phyloP scores from a whole-genome alignment of 2,888 invertebrate genomes.

The Phyto melanocephala region DNA sequence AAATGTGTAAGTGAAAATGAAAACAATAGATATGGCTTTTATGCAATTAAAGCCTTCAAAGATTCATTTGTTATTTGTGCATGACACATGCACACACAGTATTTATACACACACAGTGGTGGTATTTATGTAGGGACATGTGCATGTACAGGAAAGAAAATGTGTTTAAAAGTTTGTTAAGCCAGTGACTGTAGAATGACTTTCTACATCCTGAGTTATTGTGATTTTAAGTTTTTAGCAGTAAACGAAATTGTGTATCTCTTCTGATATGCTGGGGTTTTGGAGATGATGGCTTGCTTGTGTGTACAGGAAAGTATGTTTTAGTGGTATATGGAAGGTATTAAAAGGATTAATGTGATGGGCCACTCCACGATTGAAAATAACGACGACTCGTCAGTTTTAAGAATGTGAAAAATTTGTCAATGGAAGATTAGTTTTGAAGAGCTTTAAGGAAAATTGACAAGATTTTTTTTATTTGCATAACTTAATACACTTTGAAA shows the following conservation, averaged over 20 bases:
- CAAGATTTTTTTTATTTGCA: no score
- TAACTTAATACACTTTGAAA: no score
- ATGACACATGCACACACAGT: background rate
- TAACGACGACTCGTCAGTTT: no score
- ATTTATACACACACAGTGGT: background rate
- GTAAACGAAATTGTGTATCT: background rate
- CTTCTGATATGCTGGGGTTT: no score
- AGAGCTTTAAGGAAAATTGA: no score
- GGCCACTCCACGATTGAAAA: constrained; percentile 26
- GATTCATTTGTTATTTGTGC: constrained; percentile 5
- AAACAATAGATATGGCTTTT: constrained; percentile 39
- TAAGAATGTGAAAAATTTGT: no score
- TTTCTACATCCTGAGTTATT: background rate
- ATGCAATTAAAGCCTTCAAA: constrained; percentile 11
- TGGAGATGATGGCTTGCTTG: background rate
- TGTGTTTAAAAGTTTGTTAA: background rate
- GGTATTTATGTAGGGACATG: background rate
- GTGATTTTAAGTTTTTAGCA: background rate
- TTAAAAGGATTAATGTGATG: constrained; percentile 32
- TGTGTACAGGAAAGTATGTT: background rate
- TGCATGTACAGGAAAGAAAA: background rate
- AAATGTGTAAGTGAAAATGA: constrained; percentile 22
- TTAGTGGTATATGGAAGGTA: constrained; percentile 10
- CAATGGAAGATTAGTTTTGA: no score
- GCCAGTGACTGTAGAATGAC: background rate